Percentiles rank a stretch among this genome's conserved stretches.
These are phyloP conservation scores for Trachelus stipa DNA, from an alignment of 2,888 invertebrate genomes.

Conservation along the genomic window DNA sequence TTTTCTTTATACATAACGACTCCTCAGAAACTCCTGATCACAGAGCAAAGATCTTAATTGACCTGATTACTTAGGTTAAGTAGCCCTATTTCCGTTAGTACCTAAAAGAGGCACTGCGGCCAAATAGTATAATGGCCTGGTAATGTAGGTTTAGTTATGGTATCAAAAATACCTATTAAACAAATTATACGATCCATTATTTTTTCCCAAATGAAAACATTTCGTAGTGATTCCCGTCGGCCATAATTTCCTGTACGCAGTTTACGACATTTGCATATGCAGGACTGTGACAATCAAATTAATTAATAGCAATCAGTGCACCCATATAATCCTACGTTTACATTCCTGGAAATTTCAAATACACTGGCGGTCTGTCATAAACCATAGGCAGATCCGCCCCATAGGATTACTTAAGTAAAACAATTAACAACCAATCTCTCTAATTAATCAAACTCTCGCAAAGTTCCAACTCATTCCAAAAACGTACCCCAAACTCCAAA, in stretches of 20 bases:
- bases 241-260: neutral
- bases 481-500: neutral
- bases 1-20: neutral
- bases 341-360: slow-evolving; percentile 20
- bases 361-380: neutral
- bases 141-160: neutral
- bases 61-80: slow-evolving; percentile 32
- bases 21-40: neutral
- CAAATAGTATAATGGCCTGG: neutral
- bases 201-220: neutral
- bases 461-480: neutral
- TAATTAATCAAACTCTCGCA: neutral
- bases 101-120: slow-evolving; percentile 29
- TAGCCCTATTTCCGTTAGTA: slow-evolving; percentile 38
- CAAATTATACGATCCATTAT: neutral
- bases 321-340: slow-evolving; percentile 31
- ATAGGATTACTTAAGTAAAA: neutral
- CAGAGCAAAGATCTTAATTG: slow-evolving; percentile 27
- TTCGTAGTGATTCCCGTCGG: neutral
- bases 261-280: neutral
- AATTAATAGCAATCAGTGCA: slow-evolving; percentile 39
- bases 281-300: slow-evolving; percentile 35
- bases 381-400: neutral
- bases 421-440: slow-evolving; percentile 1
- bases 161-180: neutral